Evolutionary conservation across 2,888 invertebrate species (phyloP).

Genomic region (Sminthurides aquaticus): DNA sequence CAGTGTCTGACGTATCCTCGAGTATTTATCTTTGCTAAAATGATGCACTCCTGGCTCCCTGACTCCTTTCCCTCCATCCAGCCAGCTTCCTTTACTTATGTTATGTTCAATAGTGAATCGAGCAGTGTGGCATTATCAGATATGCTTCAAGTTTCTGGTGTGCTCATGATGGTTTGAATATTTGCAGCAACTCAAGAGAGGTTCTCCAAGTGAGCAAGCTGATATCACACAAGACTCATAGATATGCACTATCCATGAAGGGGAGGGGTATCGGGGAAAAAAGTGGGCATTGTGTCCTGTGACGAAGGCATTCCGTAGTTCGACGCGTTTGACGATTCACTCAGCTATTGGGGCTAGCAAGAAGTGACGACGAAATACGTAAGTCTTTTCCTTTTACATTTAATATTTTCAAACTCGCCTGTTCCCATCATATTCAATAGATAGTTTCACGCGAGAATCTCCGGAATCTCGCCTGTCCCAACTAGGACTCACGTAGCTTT

Average conservation of each 20-base stretch:
- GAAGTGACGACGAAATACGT: conserved; percentile 42
- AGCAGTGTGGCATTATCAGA: too few species aligned
- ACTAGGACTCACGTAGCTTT: too few species aligned
- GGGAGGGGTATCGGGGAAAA: conserved; percentile 13
- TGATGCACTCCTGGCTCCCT: not conserved
- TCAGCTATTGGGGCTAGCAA: conserved; percentile 41
- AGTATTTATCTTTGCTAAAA: not conserved
- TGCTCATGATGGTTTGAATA: too few species aligned
- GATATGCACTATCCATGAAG: conserved; percentile 1
- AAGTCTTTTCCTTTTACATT: conserved; percentile 35
- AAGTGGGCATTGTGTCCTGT: conserved; percentile 26
- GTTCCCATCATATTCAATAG: conserved; percentile 2
- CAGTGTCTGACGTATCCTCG: not conserved
- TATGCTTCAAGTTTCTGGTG: too few species aligned
- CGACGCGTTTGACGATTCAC: conserved; percentile 44
- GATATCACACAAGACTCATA: too few species aligned
- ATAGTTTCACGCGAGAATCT: too few species aligned
- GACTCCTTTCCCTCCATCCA: too few species aligned
- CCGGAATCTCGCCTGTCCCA: too few species aligned
- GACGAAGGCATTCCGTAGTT: conserved; percentile 42
- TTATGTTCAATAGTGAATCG: too few species aligned
- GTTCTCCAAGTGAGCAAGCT: too few species aligned
- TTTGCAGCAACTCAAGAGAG: too few species aligned
- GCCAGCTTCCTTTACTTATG: too few species aligned
- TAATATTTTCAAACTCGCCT: conserved; percentile 33